Evolutionary conservation across 2,797 vertebrate genomes (phyloP).

Genomic region (Myotis pilosus): DNA sequence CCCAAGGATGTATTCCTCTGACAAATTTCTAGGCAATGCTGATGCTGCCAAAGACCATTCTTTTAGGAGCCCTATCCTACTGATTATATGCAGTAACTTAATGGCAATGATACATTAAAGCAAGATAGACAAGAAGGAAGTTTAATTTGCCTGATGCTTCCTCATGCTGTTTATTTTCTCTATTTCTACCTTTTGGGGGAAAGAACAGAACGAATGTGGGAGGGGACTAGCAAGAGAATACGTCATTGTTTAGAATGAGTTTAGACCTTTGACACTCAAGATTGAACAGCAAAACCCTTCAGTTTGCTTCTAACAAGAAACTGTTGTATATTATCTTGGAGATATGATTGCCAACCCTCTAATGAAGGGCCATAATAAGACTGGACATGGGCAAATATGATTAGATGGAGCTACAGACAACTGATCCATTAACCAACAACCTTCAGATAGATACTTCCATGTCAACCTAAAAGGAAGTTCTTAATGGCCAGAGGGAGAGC

Average conservation of each 20-base stretch:
- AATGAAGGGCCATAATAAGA: not conserved
- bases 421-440: not conserved
- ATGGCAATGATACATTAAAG: not conserved
- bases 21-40: not conserved
- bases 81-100: not conserved
- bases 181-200: constrained; percentile 1
- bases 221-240: not conserved
- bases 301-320: not conserved
- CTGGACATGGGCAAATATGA: not conserved
- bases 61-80: not conserved
- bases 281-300: not conserved
- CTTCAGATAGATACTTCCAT: not conserved
- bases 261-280: not conserved
- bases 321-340: not conserved
- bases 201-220: not conserved
- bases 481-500: not conserved
- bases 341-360: not conserved
- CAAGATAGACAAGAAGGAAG: not conserved
- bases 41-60: not conserved
- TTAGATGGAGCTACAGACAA: not conserved
- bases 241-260: constrained; percentile 11
- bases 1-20: not conserved
- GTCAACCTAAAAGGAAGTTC: not conserved
- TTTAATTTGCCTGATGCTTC: not conserved
- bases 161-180: not conserved